Conservation (phyloP, 2,888 invertebrate species). For the Leptopilina drosophilae region DNA sequence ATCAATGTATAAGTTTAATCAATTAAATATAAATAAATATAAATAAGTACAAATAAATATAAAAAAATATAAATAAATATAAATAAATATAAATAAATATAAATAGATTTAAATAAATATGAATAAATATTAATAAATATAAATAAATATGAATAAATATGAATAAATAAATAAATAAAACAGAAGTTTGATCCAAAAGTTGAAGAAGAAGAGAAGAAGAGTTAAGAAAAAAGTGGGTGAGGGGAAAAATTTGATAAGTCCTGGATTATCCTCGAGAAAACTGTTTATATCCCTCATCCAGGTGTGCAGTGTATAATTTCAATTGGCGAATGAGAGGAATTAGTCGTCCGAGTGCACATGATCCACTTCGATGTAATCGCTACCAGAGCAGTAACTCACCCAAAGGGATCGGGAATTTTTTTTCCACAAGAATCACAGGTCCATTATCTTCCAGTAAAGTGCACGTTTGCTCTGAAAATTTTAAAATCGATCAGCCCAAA, state of each 20-base stretch:
- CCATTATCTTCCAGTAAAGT: conserved; percentile 32
- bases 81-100: too few relatives aligned
- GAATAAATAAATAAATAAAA: too few relatives aligned
- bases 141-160: too few relatives aligned
- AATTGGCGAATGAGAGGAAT: conserved; percentile 66
- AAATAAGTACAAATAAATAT: too few relatives aligned
- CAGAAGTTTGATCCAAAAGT: too few relatives aligned
- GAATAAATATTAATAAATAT: too few relatives aligned
- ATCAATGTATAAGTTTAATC: too few relatives aligned
- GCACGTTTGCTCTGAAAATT: conserved; percentile 21
- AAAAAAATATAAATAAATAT: too few relatives aligned
- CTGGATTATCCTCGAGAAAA: neutral
- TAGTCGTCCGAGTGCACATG: conserved; percentile 54
- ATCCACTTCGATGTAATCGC: conserved; percentile 50
- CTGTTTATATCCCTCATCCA: neutral
- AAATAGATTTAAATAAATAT: too few relatives aligned
- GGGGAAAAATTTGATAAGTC: neutral
- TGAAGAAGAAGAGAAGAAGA: too few relatives aligned
- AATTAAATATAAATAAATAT: too few relatives aligned
- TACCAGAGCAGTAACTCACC: conserved; percentile 52
- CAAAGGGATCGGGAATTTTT: conserved; percentile 19
- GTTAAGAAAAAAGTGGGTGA: too few relatives aligned
- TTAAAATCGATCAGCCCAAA: conserved; percentile 18
- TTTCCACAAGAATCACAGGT: conserved; percentile 1
- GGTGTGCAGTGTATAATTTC: conserved; percentile 63